Conservation (phyloP, 2,888 invertebrate species). For the Harpalus rubripes region DNA sequence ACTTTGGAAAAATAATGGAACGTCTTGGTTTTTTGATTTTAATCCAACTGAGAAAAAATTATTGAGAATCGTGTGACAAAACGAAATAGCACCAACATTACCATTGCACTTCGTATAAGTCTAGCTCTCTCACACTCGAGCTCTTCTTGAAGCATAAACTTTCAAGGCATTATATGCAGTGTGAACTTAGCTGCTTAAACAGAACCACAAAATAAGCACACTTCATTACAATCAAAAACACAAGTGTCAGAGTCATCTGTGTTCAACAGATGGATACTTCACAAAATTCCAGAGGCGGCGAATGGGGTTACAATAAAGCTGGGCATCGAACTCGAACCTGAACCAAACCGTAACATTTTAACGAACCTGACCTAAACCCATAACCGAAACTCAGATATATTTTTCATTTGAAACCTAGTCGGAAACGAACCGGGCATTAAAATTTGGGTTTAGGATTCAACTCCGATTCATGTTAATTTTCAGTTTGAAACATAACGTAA, state of each 20-base stretch:
- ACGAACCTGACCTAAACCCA: too few species aligned
- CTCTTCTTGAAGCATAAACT: slow-evolving; percentile 50
- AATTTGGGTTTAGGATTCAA: too few species aligned
- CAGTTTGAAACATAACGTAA: too few species aligned
- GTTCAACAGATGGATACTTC: background rate
- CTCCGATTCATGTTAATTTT: too few species aligned
- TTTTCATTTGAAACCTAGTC: background rate
- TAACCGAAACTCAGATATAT: too few species aligned
- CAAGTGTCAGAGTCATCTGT: slow-evolving; percentile 25
- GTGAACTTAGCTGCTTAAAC: slow-evolving; percentile 42
- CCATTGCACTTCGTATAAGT: slow-evolving; percentile 60
- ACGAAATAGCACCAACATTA: slow-evolving; percentile 63
- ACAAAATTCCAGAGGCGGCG: background rate
- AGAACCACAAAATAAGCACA: background rate
- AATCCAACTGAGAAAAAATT: slow-evolving; percentile 65
- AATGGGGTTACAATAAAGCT: background rate
- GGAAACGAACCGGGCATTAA: too few species aligned
- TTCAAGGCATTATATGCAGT: slow-evolving; percentile 56
- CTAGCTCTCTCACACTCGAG: slow-evolving; percentile 62
- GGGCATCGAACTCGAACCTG: background rate
- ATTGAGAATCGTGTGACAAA: slow-evolving; percentile 66
- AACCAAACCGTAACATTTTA: background rate
- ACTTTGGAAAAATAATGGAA: slow-evolving; percentile 58
- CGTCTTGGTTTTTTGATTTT: slow-evolving; percentile 65
- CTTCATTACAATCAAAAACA: slow-evolving; percentile 30